Base-by-base conservation (phyloP, 2,888 invertebrate genomes). In the Eurytoma adleriae region DNA sequence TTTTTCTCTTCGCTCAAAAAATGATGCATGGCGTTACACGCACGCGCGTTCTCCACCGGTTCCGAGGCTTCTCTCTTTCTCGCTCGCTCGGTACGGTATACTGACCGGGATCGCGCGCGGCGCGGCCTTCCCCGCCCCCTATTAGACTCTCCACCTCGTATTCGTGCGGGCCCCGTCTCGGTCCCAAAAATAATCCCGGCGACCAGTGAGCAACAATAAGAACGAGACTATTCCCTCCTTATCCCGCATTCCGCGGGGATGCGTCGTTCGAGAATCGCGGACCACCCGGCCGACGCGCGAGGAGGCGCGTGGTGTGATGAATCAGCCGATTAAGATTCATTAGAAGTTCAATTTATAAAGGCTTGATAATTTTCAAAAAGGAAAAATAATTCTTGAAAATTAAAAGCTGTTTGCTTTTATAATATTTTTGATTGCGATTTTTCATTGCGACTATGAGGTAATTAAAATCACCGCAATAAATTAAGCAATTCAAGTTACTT, bases 21-120 rank as follows among this genome's bases (percentile, higher is more conserved):
- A 90, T 90, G 90, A 90, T 90, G 88, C 88, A 90, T 90, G 89
- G 90, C 89, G 88, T 89, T 90, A 89, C 89, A 89, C 89, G 87
- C 88, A 88, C 87, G 87, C 87, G 86, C 86, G 84, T 83, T 82
- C 84, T 84, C 83, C 84, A 84, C 84, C 82, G 80, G 80, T 82
- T 80, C 78, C 50, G 57, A 5, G 52, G 57, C 64, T 71, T 72
- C 75, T n/a, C 52, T 40, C 40, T 40, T 40, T 40, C 40, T 40
- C 40, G 40, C 40, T 40, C 40, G 40, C 81, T 66, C 69, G 56
- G 69, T 83, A 40, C 40, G 40, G 40, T 40, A 40, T 40, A 40
- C 84, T 84, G 84, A 83, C 86, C 84, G 79, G 84, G 54, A 30
- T 74, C 40, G 40, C 40, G 40, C 40, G 10, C 40, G 40, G 40